These are phyloP conservation scores for Nephrotoma appendiculata DNA, from an alignment of 2,888 invertebrate genomes.

Conservation along the genomic window DNA sequence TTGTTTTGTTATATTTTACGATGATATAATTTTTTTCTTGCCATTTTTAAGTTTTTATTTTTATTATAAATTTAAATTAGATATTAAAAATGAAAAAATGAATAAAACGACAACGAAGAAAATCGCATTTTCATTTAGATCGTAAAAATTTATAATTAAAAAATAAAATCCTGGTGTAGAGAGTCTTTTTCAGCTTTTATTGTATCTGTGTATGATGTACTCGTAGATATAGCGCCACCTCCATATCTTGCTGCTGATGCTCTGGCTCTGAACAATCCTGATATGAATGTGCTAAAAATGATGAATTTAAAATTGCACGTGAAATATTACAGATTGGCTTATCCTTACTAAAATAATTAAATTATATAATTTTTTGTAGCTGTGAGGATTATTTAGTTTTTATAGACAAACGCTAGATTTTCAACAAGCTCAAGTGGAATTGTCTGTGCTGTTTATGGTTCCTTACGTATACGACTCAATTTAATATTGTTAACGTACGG, in stretches of 20 bases:
- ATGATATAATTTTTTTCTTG: neutral
- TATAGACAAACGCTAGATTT: neutral
- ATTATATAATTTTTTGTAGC: neutral
- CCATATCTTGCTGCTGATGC: neutral
- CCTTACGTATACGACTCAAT: neutral
- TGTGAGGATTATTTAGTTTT: neutral
- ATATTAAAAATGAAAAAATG: neutral
- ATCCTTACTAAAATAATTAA: neutral
- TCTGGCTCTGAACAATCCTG: neutral
- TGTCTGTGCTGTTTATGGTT: neutral
- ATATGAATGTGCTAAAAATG: neutral
- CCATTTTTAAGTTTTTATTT: neutral
- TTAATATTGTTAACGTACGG: neutral
- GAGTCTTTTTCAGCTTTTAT: neutral
- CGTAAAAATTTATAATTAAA: neutral
- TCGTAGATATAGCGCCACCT: neutral
- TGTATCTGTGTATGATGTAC: neutral
- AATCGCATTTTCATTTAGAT: neutral
- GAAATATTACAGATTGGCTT: neutral
- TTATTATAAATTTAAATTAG: constrained; percentile 4
- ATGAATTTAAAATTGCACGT: neutral
- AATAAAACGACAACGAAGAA: neutral
- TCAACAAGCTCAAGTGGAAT: neutral
- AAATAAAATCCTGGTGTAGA: neutral
- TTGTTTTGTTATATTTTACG: neutral